Evolutionary conservation across 2,113 vertebrate genomes (phyloP).

Genomic region (Butorides virescens): DNA sequence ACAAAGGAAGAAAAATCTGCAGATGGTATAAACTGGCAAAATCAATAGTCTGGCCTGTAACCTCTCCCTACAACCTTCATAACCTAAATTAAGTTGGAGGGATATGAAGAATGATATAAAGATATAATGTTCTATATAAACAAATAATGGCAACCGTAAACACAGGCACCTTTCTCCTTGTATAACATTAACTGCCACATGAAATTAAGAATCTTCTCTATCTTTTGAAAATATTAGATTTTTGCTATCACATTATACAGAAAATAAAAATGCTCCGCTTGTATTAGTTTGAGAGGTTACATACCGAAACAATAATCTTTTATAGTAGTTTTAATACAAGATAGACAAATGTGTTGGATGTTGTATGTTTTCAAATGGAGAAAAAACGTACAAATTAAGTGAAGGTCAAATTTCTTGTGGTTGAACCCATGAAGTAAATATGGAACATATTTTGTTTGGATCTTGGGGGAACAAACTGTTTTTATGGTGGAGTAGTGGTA

Average conservation of each 20-base stretch:
- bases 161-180: not conserved
- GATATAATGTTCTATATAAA: not conserved
- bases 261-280: not conserved
- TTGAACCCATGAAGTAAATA: not conserved
- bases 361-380: not conserved
- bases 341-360: not conserved
- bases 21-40: not conserved
- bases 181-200: not conserved
- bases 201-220: not conserved
- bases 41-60: not conserved
- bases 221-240: not conserved
- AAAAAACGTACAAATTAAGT: not conserved
- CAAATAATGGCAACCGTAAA: not conserved
- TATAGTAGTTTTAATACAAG: not conserved
- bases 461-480: slow-evolving; percentile 21
- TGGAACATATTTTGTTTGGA: slow-evolving; percentile 33
- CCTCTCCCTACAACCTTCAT: not conserved
- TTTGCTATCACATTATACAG: not conserved
- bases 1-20: not conserved
- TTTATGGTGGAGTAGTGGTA: not conserved
- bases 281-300: not conserved
- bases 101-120: not conserved
- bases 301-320: not conserved
- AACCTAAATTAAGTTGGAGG: not conserved
- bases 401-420: slow-evolving; percentile 24